Percentiles rank a stretch among this genome's conserved stretches.
phyloP scores from a whole-genome alignment of 2,797 vertebrate species.

The Anomalospiza imberbis region DNA sequence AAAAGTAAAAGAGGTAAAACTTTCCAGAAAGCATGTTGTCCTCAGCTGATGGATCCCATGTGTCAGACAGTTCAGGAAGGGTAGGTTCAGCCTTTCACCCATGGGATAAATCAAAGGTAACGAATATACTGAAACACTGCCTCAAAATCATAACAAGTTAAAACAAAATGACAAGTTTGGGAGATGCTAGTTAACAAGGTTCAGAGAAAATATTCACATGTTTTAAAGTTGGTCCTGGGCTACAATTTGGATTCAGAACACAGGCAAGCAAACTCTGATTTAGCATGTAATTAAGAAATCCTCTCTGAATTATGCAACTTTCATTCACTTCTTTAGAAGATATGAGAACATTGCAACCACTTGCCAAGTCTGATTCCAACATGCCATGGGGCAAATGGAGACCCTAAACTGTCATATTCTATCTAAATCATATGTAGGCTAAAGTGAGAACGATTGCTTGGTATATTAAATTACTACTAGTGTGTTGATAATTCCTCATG shows the following conservation, averaged over 20 bases:
- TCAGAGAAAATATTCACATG: background rate
- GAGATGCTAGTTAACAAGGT: background rate
- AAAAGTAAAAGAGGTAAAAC: background rate
- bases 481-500: constrained; percentile 48
- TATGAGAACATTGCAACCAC: constrained; percentile 36
- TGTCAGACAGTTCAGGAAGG: background rate
- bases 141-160: background rate
- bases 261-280: constrained; percentile 33
- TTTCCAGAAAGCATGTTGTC: background rate
- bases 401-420: constrained; percentile 69
- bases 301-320: constrained; percentile 53
- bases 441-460: background rate
- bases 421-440: constrained; percentile 47
- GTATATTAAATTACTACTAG: constrained; percentile 62
- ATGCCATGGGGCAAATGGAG: constrained; percentile 57
- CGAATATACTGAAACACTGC: background rate
- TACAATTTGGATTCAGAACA: constrained; percentile 32
- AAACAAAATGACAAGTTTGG: background rate
- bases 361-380: constrained; percentile 66
- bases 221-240: background rate
- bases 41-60: background rate
- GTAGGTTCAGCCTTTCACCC: background rate
- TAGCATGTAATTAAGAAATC: constrained; percentile 54
- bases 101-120: background rate
- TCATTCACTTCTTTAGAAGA: constrained; percentile 59